Percentiles rank a stretch among this genome's conserved stretches.
phyloP scores from a whole-genome alignment of 2,888 invertebrate genomes.

The Tanaodytes sp. region DNA sequence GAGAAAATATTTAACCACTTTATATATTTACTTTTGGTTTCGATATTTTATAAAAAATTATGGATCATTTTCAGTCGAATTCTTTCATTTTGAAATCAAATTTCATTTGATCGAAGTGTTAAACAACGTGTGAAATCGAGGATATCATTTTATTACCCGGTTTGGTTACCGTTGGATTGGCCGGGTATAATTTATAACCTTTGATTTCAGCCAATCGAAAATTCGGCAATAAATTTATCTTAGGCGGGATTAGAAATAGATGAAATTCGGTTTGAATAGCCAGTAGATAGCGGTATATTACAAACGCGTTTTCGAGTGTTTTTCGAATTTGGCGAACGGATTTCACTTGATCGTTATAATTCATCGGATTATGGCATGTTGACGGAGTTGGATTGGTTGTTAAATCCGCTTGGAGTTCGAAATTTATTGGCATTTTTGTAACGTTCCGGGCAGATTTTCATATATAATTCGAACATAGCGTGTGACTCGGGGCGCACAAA shows the following conservation, averaged over 20 bases:
- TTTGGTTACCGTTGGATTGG: too few species aligned
- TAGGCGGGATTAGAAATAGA: slow-evolving; percentile 22
- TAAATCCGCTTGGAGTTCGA: slow-evolving; percentile 34
- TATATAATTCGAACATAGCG: slow-evolving; percentile 37
- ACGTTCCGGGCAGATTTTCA: slow-evolving; percentile 38
- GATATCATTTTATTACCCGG: too few species aligned
- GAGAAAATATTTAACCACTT: too few species aligned
- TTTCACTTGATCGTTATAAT: slow-evolving; percentile 42
- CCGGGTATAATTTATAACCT: too few species aligned
- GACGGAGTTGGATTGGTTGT: slow-evolving; percentile 38
- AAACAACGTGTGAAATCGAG: too few species aligned
- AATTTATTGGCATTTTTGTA: slow-evolving; percentile 47
- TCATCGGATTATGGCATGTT: slow-evolving; percentile 43
- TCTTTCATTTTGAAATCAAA: too few species aligned
- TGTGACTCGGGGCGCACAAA: slow-evolving; percentile 19
- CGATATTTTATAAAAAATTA: too few species aligned
- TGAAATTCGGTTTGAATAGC: slow-evolving; percentile 13
- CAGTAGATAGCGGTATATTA: background rate
- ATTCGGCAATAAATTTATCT: slow-evolving; percentile 23
- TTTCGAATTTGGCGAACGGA: slow-evolving; percentile 16
- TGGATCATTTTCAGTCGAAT: too few species aligned
- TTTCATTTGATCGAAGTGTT: too few species aligned
- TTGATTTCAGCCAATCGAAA: slow-evolving; percentile 1
- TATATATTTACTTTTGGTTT: too few species aligned
- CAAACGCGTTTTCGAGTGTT: slow-evolving; percentile 8